Conservation (phyloP, 2,797 vertebrate genomes). For the Thripadectes ignobilis region DNA sequence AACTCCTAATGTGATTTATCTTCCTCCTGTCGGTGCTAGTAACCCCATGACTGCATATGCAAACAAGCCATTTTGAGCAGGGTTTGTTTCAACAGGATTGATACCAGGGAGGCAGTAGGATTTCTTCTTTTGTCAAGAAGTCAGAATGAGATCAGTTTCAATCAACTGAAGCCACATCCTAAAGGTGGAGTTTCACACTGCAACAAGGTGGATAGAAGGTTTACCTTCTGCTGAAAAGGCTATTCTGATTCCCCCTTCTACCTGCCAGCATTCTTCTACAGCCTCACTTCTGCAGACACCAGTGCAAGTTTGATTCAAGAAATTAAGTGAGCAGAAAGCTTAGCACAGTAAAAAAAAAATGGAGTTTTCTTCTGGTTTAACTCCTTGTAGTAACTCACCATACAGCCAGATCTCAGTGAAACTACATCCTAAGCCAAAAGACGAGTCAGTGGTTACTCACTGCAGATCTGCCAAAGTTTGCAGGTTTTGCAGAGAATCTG, state of each 20-base stretch:
- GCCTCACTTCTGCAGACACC: background rate
- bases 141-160: background rate
- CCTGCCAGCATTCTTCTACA: background rate
- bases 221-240: background rate
- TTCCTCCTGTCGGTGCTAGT: background rate
- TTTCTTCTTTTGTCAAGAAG: background rate
- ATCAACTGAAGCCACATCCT: background rate
- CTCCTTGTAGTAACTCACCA: background rate
- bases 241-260: background rate
- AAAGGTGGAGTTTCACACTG: background rate
- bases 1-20: background rate
- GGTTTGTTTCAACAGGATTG: background rate
- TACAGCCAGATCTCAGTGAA: background rate
- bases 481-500: slow-evolving; percentile 17
- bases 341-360: background rate
- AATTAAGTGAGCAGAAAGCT: background rate
- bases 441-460: slow-evolving; percentile 7
- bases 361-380: background rate
- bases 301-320: background rate
- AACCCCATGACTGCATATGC: background rate
- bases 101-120: background rate
- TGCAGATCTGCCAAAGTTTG: slow-evolving; percentile 12
- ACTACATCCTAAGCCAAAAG: background rate
- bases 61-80: background rate
- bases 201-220: background rate